phyloP scores from a whole-genome alignment of 2,888 invertebrate genomes.

The Galerucella nymphaeae region DNA sequence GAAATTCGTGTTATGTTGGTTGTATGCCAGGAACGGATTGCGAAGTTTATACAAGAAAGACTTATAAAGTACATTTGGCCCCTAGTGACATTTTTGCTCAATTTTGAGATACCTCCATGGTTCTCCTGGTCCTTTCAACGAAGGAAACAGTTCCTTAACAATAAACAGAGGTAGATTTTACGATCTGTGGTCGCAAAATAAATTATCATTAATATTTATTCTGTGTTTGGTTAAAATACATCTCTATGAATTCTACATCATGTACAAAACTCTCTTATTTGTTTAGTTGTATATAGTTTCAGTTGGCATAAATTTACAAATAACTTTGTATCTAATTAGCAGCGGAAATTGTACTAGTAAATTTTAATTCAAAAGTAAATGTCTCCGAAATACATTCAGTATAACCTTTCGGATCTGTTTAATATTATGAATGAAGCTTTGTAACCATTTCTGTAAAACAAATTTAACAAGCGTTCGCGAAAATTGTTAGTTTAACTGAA shows the following conservation, averaged over 20 bases:
- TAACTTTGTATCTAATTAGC: not conserved
- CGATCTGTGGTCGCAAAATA: no score
- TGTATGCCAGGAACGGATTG: not conserved
- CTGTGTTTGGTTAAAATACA: no score
- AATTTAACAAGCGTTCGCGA: no score
- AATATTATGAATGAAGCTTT: not conserved
- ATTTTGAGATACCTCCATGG: no score
- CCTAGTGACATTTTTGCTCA: no score
- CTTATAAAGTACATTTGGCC: not conserved
- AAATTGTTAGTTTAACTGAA: no score
- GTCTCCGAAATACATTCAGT: not conserved
- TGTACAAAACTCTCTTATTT: not conserved
- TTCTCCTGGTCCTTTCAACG: no score
- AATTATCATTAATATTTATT: no score
- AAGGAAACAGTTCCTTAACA: no score
- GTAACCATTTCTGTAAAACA: not conserved
- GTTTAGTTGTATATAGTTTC: not conserved
- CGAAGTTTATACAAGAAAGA: not conserved
- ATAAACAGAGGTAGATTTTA: no score
- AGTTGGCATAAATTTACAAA: not conserved
- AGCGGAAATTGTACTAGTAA: not conserved
- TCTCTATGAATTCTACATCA: not conserved
- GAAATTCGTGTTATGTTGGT: conserved; percentile 6
- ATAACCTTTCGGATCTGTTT: not conserved
- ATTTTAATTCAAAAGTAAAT: not conserved